phyloP scores from a whole-genome alignment of 2,888 invertebrate genomes.

The Aphodius granarius region DNA sequence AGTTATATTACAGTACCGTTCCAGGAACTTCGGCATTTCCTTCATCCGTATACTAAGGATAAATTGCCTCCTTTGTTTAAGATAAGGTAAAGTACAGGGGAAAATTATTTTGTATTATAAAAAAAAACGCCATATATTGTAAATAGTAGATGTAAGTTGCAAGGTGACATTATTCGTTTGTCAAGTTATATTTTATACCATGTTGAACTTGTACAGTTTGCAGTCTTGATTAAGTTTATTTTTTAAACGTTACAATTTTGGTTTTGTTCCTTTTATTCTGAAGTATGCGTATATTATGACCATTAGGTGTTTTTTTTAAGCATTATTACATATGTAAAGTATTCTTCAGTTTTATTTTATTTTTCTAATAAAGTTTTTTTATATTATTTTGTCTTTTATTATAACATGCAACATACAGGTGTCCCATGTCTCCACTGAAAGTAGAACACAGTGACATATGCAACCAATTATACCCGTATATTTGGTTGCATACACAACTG shows the following conservation, averaged over 20 bases:
- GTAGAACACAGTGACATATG: too few relatives aligned
- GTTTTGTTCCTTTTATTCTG: background rate
- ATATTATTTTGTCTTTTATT: background rate
- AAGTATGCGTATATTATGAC: background rate
- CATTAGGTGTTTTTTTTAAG: background rate
- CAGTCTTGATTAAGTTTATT: background rate
- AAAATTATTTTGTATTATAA: background rate
- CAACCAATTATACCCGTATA: too few relatives aligned
- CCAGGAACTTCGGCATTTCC: constrained; percentile 5
- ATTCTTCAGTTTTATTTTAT: background rate
- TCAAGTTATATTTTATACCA: background rate
- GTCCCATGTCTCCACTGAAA: too few relatives aligned
- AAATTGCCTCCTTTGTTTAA: constrained; percentile 12
- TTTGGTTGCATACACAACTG: too few relatives aligned
- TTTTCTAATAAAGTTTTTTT: background rate
- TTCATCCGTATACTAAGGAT: constrained; percentile 8
- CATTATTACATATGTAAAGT: background rate
- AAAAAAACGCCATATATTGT: too few relatives aligned
- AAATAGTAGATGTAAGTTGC: background rate
- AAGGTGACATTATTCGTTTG: background rate
- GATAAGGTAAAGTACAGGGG: constrained; percentile 17
- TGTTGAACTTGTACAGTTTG: background rate
- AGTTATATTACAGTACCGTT: constrained; percentile 9
- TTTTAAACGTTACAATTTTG: background rate
- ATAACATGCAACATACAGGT: background rate